phyloP scores from a whole-genome alignment of 2,797 vertebrate genomes.

The Anniella stebbinsi region DNA sequence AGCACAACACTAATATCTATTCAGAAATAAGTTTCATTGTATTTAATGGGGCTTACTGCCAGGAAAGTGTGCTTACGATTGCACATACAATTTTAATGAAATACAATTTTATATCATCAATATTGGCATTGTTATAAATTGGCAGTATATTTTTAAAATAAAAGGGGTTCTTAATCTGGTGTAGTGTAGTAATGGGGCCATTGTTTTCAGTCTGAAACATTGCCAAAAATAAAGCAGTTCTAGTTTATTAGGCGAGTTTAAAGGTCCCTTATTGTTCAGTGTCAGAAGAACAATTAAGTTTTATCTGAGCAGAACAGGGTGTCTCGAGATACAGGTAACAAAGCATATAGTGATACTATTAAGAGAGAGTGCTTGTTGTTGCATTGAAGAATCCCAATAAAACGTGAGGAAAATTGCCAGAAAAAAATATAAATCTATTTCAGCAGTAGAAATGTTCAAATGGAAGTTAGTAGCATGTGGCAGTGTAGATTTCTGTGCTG shows the following conservation, averaged over 20 bases:
- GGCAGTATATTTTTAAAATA: neutral
- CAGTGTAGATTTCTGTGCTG: conserved; percentile 48
- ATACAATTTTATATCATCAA: neutral
- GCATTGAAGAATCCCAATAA: conserved; percentile 72
- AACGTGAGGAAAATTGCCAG: conserved; percentile 68
- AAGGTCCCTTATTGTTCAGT: conserved; percentile 57
- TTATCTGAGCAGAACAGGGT: conserved; percentile 70
- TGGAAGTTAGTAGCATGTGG: conserved; percentile 58
- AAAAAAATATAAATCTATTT: conserved; percentile 65
- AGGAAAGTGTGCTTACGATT: too few species aligned
- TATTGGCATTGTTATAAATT: conserved; percentile 1
- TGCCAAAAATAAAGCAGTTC: conserved; percentile 50
- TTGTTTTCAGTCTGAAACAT: conserved; percentile 13
- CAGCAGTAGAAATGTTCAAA: conserved; percentile 64
- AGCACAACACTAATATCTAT: neutral
- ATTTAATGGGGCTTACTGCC: neutral
- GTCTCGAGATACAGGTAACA: conserved; percentile 68
- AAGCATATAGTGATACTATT: conserved; percentile 63
- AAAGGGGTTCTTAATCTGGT: conserved; percentile 17
- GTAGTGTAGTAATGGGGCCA: neutral
- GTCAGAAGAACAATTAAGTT: conserved; percentile 74
- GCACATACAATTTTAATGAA: neutral
- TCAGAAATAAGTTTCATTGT: neutral
- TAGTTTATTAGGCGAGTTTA: conserved; percentile 42
- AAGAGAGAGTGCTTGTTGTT: conserved; percentile 68